phyloP scores from a whole-genome alignment of 64 coral and sea anemone species.

The Orbicella faveolata region DNA sequence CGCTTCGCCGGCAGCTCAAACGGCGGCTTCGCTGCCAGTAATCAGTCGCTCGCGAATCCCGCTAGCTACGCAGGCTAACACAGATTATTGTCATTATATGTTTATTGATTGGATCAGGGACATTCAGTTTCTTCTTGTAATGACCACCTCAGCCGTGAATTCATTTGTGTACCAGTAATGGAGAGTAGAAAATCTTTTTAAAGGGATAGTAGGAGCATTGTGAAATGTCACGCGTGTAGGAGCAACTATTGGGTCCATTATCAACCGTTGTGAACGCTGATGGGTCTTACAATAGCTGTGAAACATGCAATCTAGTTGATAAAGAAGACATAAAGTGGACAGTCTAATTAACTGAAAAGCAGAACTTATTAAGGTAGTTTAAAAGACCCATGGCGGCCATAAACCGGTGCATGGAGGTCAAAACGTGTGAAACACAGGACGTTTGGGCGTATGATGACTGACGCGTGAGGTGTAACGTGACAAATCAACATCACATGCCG shows the following conservation, averaged over 20 bases:
- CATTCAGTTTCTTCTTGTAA: constrained; percentile 67
- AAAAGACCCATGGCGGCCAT: too few species aligned
- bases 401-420: too few species aligned
- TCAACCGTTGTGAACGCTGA: neutral
- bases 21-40: too few species aligned
- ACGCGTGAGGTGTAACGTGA: too few species aligned
- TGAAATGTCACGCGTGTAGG: neutral
- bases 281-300: neutral
- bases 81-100: constrained; percentile 51
- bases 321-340: neutral
- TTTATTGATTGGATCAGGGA: constrained; percentile 75
- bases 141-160: constrained; percentile 68
- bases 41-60: too few species aligned
- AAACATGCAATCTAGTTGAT: neutral
- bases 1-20: too few species aligned
- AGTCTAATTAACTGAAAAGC: too few species aligned
- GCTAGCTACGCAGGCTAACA: too few species aligned
- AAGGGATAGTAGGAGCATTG: constrained; percentile 28
- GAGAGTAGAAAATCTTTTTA: constrained; percentile 35
- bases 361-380: too few species aligned
- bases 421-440: too few species aligned
- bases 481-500: too few species aligned
- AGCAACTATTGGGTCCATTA: neutral
- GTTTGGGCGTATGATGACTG: too few species aligned
- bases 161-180: constrained; percentile 70